Evolutionary conservation across 1,140 invertebrate species (phyloP), one percentile per base, ranked within the genome.

Genomic region (Argopecten irradians): DNA sequence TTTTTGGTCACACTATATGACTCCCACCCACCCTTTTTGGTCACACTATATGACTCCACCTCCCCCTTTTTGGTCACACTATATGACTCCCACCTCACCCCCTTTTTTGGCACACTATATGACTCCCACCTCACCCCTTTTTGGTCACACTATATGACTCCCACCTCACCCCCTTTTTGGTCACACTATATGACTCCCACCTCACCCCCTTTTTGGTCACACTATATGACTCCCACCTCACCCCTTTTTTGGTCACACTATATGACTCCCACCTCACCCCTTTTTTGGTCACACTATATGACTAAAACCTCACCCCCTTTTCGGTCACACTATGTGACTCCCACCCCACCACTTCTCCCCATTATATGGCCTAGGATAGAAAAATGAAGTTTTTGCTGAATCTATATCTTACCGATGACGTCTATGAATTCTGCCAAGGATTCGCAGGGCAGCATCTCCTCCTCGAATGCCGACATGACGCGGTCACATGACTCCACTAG

Each of bases 401-500:
- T 46, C 28, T 86, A 46, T 14, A 13, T 92, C 93, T 87, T 91
- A 96, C 95, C 95, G 71, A 94, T 86, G 90, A 98, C 97, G 97
- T 99, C 98, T 96, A 97, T 98, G 96, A 98, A 98, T 96, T 99
- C 98, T 28, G 96, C 96, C 95, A 99, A 98, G 13, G 98, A 98
- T 91, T 98, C 96, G 96, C 98, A 98, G 13, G 98, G 97, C 91
- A 99, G 96, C 91, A 99, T 96, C 95, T 99, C 98, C 91, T 98
- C 97, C 90, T 98, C 97, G 92, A 99, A 98, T 5, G 96, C 96
- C 19, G 96, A 96, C 83, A 99, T 96, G 82, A 96, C 88, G 88
- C 97, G 97, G 94, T 99, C 98, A 28, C 98, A 98, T 39, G 97
- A 97, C 95, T 99, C 99, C 16, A 98, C 96, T 94, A 99, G 96